Base-by-base conservation (phyloP, 2,113 vertebrate genomes). In the Tringa solitaria region DNA sequence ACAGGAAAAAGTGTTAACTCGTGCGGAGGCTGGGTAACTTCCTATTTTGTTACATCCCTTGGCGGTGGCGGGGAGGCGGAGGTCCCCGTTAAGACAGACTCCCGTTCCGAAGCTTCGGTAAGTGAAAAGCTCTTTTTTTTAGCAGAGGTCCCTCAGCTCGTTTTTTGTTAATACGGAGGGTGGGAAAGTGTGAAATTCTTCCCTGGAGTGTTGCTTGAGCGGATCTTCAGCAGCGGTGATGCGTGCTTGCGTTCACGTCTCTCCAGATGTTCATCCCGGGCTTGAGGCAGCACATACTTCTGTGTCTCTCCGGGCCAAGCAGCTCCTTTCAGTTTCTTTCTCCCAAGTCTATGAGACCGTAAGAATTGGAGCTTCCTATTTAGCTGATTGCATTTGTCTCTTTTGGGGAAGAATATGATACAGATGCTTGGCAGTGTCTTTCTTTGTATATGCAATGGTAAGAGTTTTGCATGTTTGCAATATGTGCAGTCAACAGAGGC, bases 191-290 rank as follows among this genome's bases (percentile, higher is more conserved):
- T 21, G 39, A 10, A 21, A 4, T 8, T 64, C 19, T 76, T 32
- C 14, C 11, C 10, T 0, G 3, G 21, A 2, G 26, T 1, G 8
- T 59, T 12, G 1, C 17, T 28, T 0, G 7, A 3, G 8, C 12
- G 50, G 8, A 2, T 48, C 35, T 60, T 10, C 18, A 9, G 20
- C 37, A 2, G 50, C 15, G 1, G 61, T 10, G 61, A 4, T 37
- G 14, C 3, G 6, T 48, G 43, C n/a, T 27, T 12, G 46, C 7
- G 0, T 46, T 82, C 9, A 0, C 4, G 0, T 37, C 26, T 10
- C 21, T 26, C 9, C 41, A 22, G 4, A 8, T 4, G 0, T 19
- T 68, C 19, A 0, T 33, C 27, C 41, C 24, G 11, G 5, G 2
- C 19, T 26, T 5, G 27, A 23, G 24, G 50, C 14, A 22, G 28